Base-by-base conservation (phyloP, 2,797 vertebrate genomes). In the Falco berigora region DNA sequence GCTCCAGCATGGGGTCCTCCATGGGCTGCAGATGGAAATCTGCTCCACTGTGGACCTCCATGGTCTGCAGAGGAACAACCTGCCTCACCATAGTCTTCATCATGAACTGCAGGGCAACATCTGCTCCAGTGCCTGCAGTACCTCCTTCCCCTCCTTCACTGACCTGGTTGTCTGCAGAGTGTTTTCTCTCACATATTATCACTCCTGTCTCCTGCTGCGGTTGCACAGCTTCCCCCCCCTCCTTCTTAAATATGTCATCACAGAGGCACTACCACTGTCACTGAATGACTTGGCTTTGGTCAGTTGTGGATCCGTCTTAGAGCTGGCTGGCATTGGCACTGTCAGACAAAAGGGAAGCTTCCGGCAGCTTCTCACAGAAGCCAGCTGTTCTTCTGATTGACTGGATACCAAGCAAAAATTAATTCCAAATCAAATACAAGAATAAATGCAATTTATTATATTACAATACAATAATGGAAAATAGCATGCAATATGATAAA, bases 281-380 rank as follows among this genome's bases (percentile, higher is more conserved):
- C 44, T 44, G 44, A 44, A 44, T 44, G 44, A 18, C 17, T 44
- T 18, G 8, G 44, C 24, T 46, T 75, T 55, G 28, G 23, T 12
- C 16, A 50, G 36, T 4, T 9, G 46, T 0, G 5, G 15, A 6
- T 56, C 30, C 4, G 1, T 49, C 62, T 23, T 55, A 40, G 32
- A 72, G 53, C 5, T 4, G 5, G 17, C 12, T 67, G 30, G 25
- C 38, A 67, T 3, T n/a, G 20, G 10, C 53, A 42, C 38, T 42
- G 7, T 24, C 8, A 2, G 21, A 42, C 3, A 11, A 2, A 5
- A 6, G 19, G 28, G 38, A 63, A 67, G 13, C 19, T 64, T 69
- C n/a, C 34, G 0, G 0, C 5, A 21, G 15, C 27, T 68, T 59
- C 20, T 68, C 40, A 34, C 0, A 2, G 24, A 71, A 79, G 38